These are phyloP conservation scores for Drymodes brunneopygia DNA, from an alignment of 2,113 vertebrate species.

Conservation along the genomic window DNA sequence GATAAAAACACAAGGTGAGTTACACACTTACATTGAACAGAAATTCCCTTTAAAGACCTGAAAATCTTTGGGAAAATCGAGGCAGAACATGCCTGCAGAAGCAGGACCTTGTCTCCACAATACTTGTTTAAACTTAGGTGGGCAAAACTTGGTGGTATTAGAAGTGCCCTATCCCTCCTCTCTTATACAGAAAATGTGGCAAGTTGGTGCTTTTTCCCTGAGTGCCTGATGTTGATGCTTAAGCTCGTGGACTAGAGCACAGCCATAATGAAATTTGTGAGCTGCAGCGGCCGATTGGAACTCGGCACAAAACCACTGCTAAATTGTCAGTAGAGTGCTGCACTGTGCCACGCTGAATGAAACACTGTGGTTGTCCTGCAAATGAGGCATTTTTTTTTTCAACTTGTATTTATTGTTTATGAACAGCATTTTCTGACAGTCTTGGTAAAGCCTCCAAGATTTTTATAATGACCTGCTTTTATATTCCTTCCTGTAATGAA, in stretches of 20 bases:
- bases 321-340: not conserved
- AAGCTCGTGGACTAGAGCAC: not conserved
- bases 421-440: not conserved
- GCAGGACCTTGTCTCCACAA: not conserved
- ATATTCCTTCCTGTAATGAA: not conserved
- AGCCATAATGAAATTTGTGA: not conserved
- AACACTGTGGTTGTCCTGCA: not conserved
- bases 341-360: not conserved
- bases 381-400: not conserved
- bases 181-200: not conserved
- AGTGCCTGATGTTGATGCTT: not conserved
- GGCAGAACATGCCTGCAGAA: not conserved
- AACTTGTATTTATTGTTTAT: not conserved
- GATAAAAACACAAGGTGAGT: not conserved
- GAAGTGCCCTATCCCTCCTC: accelerated
- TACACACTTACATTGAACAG: not conserved
- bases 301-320: not conserved
- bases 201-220: not conserved
- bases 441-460: not conserved
- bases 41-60: not conserved
- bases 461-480: not conserved
- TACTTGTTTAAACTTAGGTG: not conserved
- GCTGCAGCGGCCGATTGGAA: accelerated
- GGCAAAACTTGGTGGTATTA: accelerated
- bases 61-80: not conserved